Conservation (phyloP, 2,113 vertebrate genomes). For the Ceyx cyanopectus region DNA sequence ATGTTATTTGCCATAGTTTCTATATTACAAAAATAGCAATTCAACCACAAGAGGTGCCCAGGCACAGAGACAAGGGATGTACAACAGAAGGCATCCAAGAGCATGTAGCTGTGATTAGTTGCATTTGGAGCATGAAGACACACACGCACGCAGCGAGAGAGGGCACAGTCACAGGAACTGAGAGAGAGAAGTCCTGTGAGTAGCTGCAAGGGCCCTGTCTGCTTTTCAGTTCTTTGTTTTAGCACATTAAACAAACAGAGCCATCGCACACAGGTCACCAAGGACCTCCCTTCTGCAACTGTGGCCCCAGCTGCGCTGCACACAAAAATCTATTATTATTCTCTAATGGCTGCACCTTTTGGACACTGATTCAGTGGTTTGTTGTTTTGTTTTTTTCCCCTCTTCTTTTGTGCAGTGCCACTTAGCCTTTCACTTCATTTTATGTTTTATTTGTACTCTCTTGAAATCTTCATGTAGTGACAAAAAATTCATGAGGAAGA, state of each 20-base stretch:
- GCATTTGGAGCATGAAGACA: slow-evolving; percentile 57
- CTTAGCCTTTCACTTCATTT: slow-evolving; percentile 23
- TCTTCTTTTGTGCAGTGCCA: neutral
- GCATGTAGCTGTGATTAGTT: slow-evolving; percentile 21
- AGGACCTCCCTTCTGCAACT: slow-evolving; percentile 48
- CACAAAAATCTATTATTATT: slow-evolving; percentile 55
- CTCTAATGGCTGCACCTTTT: slow-evolving; percentile 60
- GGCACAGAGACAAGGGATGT: neutral
- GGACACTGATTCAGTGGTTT: slow-evolving; percentile 20
- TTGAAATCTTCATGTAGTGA: slow-evolving; percentile 51
- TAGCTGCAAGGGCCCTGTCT: neutral
- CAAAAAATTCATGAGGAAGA: slow-evolving; percentile 55
- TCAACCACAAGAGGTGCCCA: neutral
- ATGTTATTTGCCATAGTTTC: neutral
- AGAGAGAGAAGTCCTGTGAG: neutral
- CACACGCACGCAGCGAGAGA: neutral
- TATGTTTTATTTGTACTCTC: slow-evolving; percentile 12
- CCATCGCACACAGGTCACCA: slow-evolving; percentile 18
- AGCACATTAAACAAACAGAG: slow-evolving; percentile 58
- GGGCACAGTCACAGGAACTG: neutral
- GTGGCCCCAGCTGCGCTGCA: slow-evolving; percentile 47
- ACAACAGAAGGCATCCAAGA: neutral
- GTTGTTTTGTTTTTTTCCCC: neutral
- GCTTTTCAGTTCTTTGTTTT: slow-evolving; percentile 57
- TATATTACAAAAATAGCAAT: slow-evolving; percentile 38